Evolutionary conservation across 1,140 invertebrate species (phyloP).

Genomic region (Leucophenga varia): DNA sequence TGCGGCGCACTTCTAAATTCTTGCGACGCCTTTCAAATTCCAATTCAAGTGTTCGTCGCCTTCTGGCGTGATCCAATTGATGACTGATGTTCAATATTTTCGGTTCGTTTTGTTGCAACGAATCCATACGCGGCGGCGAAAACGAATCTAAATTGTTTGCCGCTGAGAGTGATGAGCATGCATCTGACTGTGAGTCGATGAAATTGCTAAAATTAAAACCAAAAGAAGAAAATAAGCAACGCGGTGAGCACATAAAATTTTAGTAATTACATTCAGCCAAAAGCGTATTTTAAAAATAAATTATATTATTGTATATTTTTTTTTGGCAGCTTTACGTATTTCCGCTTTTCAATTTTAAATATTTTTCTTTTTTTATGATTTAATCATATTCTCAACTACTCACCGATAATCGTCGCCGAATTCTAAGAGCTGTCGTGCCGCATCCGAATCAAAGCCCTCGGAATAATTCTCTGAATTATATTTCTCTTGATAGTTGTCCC

Average conservation of each 20-base stretch:
- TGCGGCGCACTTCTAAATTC: constrained; percentile 47
- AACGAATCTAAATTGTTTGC: constrained; percentile 64
- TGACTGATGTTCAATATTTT: constrained; percentile 42
- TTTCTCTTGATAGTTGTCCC: constrained; percentile 87
- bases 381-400: no score
- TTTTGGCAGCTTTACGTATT: constrained; percentile 10
- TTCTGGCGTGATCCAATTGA: constrained; percentile 48
- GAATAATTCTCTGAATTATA: constrained; percentile 90
- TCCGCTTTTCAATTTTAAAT: no score
- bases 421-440: constrained; percentile 75
- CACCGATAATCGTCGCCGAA: constrained; percentile 87
- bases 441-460: constrained; percentile 84
- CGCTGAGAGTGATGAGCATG: constrained; percentile 74
- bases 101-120: constrained; percentile 44
- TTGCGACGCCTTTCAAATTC: constrained; percentile 54
- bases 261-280: no score
- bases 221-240: constrained; percentile 3
- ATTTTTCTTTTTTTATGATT: no score
- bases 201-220: constrained; percentile 57
- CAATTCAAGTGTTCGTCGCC: constrained; percentile 47
- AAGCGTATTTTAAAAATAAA: constrained; percentile 30
- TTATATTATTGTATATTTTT: no score
- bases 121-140: constrained; percentile 57
- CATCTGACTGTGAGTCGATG: constrained; percentile 83
- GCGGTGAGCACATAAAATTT: not conserved